Conservation (phyloP, 2,888 invertebrate genomes). For the Neoscelio sp. region DNA sequence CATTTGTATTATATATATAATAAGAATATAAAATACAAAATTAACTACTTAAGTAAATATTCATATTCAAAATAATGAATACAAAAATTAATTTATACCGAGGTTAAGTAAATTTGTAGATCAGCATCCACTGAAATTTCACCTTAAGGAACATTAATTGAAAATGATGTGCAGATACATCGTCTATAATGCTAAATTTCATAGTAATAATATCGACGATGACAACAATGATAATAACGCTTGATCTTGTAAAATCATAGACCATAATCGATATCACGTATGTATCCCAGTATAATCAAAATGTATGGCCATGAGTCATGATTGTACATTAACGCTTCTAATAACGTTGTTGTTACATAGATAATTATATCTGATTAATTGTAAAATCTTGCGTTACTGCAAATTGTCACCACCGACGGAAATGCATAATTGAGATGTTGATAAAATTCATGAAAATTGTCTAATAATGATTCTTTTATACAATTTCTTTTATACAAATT, state of each 20-base stretch:
- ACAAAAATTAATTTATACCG: too few relatives aligned
- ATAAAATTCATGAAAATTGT: background rate
- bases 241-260: slow-evolving; percentile 17
- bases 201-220: slow-evolving; percentile 9
- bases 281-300: slow-evolving; percentile 33
- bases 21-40: too few relatives aligned
- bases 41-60: too few relatives aligned
- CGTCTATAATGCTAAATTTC: background rate
- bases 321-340: slow-evolving; percentile 5
- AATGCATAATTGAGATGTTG: too few relatives aligned
- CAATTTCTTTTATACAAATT: too few relatives aligned
- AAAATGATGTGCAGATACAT: too few relatives aligned
- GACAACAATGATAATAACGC: background rate
- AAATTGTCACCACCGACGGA: too few relatives aligned
- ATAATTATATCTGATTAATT: slow-evolving; percentile 28
- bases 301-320: slow-evolving; percentile 31
- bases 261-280: slow-evolving; percentile 15
- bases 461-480: background rate
- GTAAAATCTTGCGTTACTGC: background rate
- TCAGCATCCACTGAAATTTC: too few relatives aligned
- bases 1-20: too few relatives aligned
- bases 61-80: too few relatives aligned
- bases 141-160: slow-evolving; percentile 13
- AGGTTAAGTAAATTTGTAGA: too few relatives aligned
- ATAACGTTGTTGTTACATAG: slow-evolving; percentile 16